These are phyloP conservation scores for Drosophila grimshawi DNA, from an alignment of 1,140 invertebrate species.

Conservation along the genomic window DNA sequence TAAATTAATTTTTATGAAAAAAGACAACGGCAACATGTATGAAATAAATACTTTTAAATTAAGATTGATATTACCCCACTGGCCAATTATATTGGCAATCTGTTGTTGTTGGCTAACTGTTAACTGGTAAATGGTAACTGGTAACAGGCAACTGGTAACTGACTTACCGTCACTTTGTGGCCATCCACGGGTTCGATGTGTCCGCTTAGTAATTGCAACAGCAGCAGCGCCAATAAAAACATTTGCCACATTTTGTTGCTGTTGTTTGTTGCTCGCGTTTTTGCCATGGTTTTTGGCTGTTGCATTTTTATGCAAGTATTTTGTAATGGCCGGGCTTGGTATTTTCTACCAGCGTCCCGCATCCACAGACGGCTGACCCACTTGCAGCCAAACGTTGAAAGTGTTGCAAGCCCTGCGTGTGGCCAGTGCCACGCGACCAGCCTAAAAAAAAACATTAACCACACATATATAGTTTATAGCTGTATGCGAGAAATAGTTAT, in stretches of 20 bases:
- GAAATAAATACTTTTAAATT: too few species aligned
- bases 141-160: not conserved
- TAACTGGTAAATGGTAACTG: not conserved
- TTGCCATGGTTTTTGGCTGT: not conserved
- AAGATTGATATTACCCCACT: too few species aligned
- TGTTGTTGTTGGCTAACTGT: constrained; percentile 24
- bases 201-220: constrained; percentile 47
- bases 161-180: constrained; percentile 67
- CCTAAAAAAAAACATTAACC: not conserved
- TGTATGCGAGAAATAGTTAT: constrained; percentile 6
- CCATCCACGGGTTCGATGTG: constrained; percentile 56
- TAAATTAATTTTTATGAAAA: too few species aligned
- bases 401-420: constrained; percentile 22
- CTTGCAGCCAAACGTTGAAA: constrained; percentile 38
- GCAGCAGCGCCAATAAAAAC: constrained; percentile 27
- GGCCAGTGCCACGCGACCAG: constrained; percentile 22
- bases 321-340: constrained; percentile 37
- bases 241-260: constrained; percentile 31
- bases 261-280: not conserved
- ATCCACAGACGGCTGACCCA: constrained; percentile 30
- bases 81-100: not conserved
- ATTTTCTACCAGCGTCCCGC: constrained; percentile 9
- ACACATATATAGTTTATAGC: too few species aligned
- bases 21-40: too few species aligned
- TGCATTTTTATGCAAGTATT: constrained; percentile 49